Evolutionary conservation across 2,888 invertebrate species (phyloP).

Genomic region (Drosophila emarginata): DNA sequence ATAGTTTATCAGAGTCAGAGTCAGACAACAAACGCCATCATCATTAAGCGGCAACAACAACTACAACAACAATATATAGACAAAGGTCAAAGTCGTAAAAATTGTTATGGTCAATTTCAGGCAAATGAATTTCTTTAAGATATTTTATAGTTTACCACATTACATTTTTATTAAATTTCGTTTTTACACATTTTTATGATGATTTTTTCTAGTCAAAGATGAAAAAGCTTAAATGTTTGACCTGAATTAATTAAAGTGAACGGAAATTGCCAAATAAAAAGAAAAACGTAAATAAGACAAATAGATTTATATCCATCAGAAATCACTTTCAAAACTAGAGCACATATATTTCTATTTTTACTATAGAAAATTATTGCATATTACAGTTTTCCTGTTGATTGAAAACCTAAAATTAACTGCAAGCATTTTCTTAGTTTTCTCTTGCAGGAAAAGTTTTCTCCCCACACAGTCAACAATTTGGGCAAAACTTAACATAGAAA

Average conservation of each 20-base stretch:
- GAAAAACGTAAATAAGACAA: neutral
- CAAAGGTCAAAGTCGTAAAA: conserved; percentile 69
- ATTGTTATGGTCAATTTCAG: conserved; percentile 4
- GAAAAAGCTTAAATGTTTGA: neutral
- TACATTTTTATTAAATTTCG: neutral
- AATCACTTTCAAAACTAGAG: neutral
- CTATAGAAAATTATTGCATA: neutral
- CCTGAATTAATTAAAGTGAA: neutral
- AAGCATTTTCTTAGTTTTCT: neutral
- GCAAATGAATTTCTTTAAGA: conserved; percentile 4
- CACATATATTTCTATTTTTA: neutral
- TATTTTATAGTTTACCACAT: neutral
- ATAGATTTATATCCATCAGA: neutral
- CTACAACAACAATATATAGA: conserved; percentile 41
- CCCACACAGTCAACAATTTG: neutral
- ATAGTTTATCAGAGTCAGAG: conserved; percentile 44
- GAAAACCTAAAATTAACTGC: conserved; percentile 1
- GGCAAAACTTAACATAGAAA: neutral
- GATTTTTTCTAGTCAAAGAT: neutral
- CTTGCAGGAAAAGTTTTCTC: neutral
- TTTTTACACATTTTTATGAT: conserved; percentile 2
- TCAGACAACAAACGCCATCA: conserved; percentile 34
- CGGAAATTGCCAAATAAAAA: conserved; percentile 2
- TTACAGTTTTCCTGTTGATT: neutral
- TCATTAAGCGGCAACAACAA: conserved; percentile 55